Evolutionary conservation across 2,888 invertebrate genomes (phyloP), one percentile per base, ranked within the genome.

Genomic region (Philopedon plagiatum): DNA sequence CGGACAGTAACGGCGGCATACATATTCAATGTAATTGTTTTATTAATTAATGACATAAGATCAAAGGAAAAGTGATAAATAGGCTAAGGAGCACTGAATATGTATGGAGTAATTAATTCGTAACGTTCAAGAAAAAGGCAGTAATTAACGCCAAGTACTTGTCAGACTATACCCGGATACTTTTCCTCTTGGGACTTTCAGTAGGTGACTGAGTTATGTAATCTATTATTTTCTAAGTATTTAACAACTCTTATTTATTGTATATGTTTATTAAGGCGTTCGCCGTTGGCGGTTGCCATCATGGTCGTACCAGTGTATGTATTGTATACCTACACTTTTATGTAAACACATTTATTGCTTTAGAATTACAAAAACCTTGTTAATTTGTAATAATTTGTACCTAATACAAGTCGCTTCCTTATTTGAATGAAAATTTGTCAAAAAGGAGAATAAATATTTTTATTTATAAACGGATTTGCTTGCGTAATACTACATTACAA

Each of bases 191-290:
- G 23, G 18, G n/a, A 15, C 15, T 64, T 51, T 51, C 26, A 23
- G 54, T 64, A 64, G 64, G 64, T 64, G 64, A 51, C 64, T 64
- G 64, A 64, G 41, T 64, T 64, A 64, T 64, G 41, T 54, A 64
- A 64, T 41, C 54, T 54, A 54, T 64, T 37, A 37, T 54, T 64
- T 54, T 64, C 19, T 51, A 63, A 51, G 46, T 46, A 39, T 21
- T 34, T 29, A 51, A 51, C 21, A 63, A 63, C 34, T 51, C 26
- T 64, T 26, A 64, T 39, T 64, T 39, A 64, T 54, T 23, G 39
- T 21, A 63, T 13, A 51, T 34, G 49, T 29, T 26, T 15, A 54
- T 39, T 39, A 54, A 56, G 39, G 64, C 39, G 64, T 39, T n/a
- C 41, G 26, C 39, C 26, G 37, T 26, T 51, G 13, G 7, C 26